phyloP scores from a whole-genome alignment of 2,113 vertebrate genomes.

The Pelecanoides urinatrix region DNA sequence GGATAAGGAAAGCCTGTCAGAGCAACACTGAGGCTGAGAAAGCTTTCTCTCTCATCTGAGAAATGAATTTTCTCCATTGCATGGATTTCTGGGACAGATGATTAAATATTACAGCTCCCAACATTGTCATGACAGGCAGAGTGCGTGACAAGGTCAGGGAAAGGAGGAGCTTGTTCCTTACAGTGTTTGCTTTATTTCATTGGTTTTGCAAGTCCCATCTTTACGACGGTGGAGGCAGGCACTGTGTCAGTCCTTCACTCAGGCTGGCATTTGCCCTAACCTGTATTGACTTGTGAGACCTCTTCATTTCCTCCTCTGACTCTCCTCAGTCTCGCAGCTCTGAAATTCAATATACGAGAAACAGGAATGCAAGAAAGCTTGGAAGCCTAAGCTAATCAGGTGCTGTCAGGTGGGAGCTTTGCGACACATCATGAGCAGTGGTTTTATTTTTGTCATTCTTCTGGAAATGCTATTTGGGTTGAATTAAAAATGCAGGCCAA shows the following conservation, averaged over 20 bases:
- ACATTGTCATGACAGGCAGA: background rate
- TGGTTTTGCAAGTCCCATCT: background rate
- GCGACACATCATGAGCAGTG: background rate
- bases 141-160: background rate
- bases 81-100: background rate
- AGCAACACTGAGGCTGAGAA: background rate
- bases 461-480: background rate
- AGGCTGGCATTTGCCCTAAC: constrained; percentile 8
- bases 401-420: background rate
- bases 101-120: background rate
- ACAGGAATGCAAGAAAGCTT: background rate
- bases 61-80: background rate
- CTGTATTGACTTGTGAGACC: background rate
- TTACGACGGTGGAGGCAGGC: background rate
- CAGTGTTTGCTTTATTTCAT: background rate
- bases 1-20: background rate
- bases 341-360: constrained; percentile 34
- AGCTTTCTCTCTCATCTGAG: background rate
- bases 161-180: background rate
- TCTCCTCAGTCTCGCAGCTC: background rate
- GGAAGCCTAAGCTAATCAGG: background rate
- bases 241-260: background rate
- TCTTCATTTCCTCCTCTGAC: constrained; percentile 25
- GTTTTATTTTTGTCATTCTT: background rate
- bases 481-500: background rate